Base-by-base conservation (phyloP, 2,888 invertebrate species). In the Microctonus brassicae region DNA sequence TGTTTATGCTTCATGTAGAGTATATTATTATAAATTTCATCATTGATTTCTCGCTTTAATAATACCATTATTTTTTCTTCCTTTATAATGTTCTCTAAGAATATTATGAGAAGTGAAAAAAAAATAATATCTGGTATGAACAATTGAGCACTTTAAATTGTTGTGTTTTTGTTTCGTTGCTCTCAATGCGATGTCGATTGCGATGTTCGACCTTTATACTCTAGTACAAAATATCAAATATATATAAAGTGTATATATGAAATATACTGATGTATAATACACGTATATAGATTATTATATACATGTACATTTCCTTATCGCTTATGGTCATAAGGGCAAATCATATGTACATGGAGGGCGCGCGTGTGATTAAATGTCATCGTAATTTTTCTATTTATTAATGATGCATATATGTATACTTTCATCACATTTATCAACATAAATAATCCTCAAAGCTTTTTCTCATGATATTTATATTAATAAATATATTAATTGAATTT, bases 241-340 rank as follows among this genome's bases (percentile, higher is more conserved):
- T 47, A n/a, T 47, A 47, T 5, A 5, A 47, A 47, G 47, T 47
- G 17, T 47, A 47, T 17, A 17, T 17, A 6, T 17, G 17, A 47
- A 47, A 17, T 6, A 2, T 17, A 47, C 20, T 47, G 4, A n/a
- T 39, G 47, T 33, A 29, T 64, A n/a, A 29, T 24, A 10, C 9
- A 42, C 42, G 29, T 52, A 20, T 53, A 39, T 34, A 53, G 47
- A 64, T 64, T 39, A 53, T 52, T n/a, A n/a, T n/a, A n/a, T n/a
- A n/a, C n/a, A n/a, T n/a, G n/a, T n/a, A n/a, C n/a, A 64, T 64
- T 64, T 64, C 53, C 53, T 64, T 64, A 64, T 64, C 64, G 64
- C 53, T 53, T 55, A 24, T 64, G 64, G 64, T 64, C 64, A 64
- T 64, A 52, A 64, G 64, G 64, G 64, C 64, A 64, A 52, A 64